Conservation (phyloP, 2,888 invertebrate species). For the Agrotis ipsilon region DNA sequence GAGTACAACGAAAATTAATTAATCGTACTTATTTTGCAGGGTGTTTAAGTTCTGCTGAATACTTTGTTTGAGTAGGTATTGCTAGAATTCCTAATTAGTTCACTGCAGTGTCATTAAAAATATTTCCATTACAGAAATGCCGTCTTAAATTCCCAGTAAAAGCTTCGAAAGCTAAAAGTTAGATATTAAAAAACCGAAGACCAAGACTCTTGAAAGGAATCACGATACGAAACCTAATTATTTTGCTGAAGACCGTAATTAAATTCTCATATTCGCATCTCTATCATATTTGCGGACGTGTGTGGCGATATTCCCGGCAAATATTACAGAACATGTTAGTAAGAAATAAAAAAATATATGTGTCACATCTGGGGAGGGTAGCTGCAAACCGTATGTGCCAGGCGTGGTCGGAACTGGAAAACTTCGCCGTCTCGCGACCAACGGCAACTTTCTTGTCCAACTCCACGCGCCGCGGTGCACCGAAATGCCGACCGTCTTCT, state of each 20-base stretch:
- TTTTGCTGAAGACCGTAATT: slow-evolving; percentile 19
- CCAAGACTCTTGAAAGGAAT: slow-evolving; percentile 20
- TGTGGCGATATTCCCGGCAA: slow-evolving; percentile 38
- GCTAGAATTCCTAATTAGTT: slow-evolving; percentile 4
- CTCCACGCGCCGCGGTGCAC: slow-evolving; percentile 69
- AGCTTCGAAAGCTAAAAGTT: slow-evolving; percentile 9
- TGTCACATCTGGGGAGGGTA: slow-evolving; percentile 73
- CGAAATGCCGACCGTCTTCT: slow-evolving; percentile 72
- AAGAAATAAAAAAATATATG: slow-evolving; percentile 58
- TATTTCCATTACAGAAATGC: slow-evolving; percentile 6
- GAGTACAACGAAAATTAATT: slow-evolving; percentile 46
- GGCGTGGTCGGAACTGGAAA: slow-evolving; percentile 78
- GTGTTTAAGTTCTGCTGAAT: slow-evolving; percentile 12
- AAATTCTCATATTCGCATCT: slow-evolving; percentile 54
- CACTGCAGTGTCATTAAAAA: slow-evolving; percentile 19
- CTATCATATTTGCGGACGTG: slow-evolving; percentile 22
- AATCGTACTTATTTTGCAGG: slow-evolving; percentile 32
- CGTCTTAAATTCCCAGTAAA: slow-evolving; percentile 13
- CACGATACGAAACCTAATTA: slow-evolving; percentile 13
- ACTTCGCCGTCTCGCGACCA: slow-evolving; percentile 75
- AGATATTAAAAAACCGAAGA: neutral
- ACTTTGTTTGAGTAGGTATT: slow-evolving; percentile 3
- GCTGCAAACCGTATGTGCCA: slow-evolving; percentile 74
- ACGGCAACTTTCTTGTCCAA: slow-evolving; percentile 75
- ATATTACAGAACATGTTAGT: slow-evolving; percentile 55